Evolutionary conservation across 2,113 vertebrate species (phyloP).

Genomic region (Dolichallabes microphthalmus): DNA sequence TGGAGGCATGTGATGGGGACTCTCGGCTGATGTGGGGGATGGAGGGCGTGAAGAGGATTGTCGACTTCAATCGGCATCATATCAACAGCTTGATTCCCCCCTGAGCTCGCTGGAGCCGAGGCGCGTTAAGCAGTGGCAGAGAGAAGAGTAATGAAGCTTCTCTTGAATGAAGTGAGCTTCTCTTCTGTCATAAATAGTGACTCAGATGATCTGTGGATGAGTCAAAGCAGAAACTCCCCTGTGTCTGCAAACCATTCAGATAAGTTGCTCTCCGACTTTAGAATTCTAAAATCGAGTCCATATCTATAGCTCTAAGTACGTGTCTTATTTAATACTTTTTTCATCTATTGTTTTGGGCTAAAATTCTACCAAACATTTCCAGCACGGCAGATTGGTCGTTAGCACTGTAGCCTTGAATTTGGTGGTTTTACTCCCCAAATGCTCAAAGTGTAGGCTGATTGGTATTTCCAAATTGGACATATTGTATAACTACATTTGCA

Average conservation of each 20-base stretch:
- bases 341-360: not conserved
- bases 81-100: constrained; percentile 45
- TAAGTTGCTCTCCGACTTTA: not conserved
- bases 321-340: not conserved
- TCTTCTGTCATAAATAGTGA: constrained; percentile 34
- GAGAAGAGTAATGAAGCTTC: constrained; percentile 20
- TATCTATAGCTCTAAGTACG: not conserved
- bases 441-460: too few relatives aligned
- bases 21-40: constrained; percentile 15
- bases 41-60: constrained; percentile 32
- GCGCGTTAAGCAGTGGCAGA: constrained; percentile 9
- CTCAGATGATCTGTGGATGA: constrained; percentile 17
- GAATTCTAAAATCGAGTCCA: not conserved
- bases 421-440: too few relatives aligned
- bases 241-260: constrained; percentile 4
- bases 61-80: constrained; percentile 53
- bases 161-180: constrained; percentile 6
- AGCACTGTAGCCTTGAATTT: too few relatives aligned
- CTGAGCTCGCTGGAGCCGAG: constrained; percentile 25
- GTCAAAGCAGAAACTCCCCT: constrained; percentile 1
- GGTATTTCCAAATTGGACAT: too few relatives aligned
- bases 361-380: not conserved
- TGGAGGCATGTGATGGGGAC: constrained; percentile 6
- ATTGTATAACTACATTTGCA: too few relatives aligned
- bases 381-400: too few relatives aligned